Evolutionary conservation across 92 coral and sea anemone genomes (phyloP).

Genomic region (Plumapathes pennacea): DNA sequence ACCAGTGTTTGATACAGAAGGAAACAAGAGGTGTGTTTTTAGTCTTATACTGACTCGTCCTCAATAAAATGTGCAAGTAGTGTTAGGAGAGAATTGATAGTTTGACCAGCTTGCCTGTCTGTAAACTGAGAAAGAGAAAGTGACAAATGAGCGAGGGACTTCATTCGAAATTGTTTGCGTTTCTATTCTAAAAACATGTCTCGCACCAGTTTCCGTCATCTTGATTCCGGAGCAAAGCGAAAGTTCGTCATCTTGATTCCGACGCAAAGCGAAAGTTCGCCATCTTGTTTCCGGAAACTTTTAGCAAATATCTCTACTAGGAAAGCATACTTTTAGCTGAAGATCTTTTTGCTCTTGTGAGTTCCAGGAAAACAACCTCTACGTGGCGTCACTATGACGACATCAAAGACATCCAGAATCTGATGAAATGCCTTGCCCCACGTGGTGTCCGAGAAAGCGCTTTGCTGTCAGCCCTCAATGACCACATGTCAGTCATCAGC

Average conservation of each 20-base stretch:
- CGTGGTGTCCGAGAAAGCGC: constrained; percentile 70
- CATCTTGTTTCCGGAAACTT: background rate
- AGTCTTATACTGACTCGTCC: too few species aligned
- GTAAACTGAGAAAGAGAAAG: too few species aligned
- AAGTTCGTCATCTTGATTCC: background rate
- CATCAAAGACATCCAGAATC: constrained; percentile 41
- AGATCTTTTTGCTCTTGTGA: background rate
- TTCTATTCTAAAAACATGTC: too few species aligned
- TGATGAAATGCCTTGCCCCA: constrained; percentile 45
- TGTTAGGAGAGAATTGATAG: too few species aligned
- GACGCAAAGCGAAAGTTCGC: background rate
- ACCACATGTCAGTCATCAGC: constrained; percentile 23
- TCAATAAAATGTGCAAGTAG: too few species aligned
- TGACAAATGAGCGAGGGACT: too few species aligned
- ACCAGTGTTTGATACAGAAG: too few species aligned
- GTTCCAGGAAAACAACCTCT: constrained; percentile 59
- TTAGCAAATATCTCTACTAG: constrained; percentile 14
- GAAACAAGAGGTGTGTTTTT: too few species aligned
- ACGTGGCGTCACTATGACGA: constrained; percentile 78
- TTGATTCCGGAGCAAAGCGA: background rate
- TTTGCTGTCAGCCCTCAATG: constrained; percentile 46
- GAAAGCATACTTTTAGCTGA: background rate
- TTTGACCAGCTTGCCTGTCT: too few species aligned
- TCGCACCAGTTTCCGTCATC: too few species aligned
- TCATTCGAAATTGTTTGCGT: too few species aligned